Conservation (phyloP, 2,888 invertebrate genomes). For the Agapostemon virescens region DNA sequence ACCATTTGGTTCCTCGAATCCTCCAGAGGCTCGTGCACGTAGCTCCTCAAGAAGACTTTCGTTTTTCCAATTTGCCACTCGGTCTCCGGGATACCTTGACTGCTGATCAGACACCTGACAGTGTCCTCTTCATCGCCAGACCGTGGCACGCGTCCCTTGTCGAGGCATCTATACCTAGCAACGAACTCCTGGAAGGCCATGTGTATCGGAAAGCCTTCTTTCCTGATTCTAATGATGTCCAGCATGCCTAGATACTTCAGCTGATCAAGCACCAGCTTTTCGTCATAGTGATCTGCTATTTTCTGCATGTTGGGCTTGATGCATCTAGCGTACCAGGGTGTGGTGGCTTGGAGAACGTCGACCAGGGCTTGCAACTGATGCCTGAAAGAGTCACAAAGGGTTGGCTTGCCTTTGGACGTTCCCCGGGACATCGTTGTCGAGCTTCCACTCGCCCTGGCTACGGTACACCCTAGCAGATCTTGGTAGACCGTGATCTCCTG, state of each 20-base stretch:
- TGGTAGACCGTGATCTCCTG: slow-evolving; percentile 85
- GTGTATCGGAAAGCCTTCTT: slow-evolving; percentile 95
- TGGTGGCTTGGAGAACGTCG: slow-evolving; percentile 93
- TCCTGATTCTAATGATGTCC: slow-evolving; percentile 94
- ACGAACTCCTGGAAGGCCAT: slow-evolving; percentile 89
- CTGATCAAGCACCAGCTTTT: slow-evolving; percentile 91
- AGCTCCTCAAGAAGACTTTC: slow-evolving; percentile 91
- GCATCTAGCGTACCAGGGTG: slow-evolving; percentile 96
- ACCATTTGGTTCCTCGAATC: slow-evolving; percentile 88
- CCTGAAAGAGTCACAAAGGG: slow-evolving; percentile 94
- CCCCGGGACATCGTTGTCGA: slow-evolving; percentile 88
- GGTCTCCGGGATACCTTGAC: slow-evolving; percentile 85
- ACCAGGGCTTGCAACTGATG: slow-evolving; percentile 93
- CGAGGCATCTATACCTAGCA: slow-evolving; percentile 88
- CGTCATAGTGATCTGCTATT: slow-evolving; percentile 89
- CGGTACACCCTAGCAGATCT: slow-evolving; percentile 77
- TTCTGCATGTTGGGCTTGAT: slow-evolving; percentile 95
- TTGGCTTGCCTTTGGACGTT: slow-evolving; percentile 93
- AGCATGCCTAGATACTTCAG: slow-evolving; percentile 95
- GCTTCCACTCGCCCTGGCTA: slow-evolving; percentile 73
- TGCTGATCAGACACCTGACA: slow-evolving; percentile 82
- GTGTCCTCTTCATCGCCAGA: slow-evolving; percentile 79
- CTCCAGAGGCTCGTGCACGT: slow-evolving; percentile 92
- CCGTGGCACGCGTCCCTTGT: slow-evolving; percentile 71
- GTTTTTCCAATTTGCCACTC: slow-evolving; percentile 95